A percentile compares a stretch with the other conserved stretches of the same genome.
Conservation (phyloP, 2,113 vertebrate genomes). For the Heterochromis multidens region DNA sequence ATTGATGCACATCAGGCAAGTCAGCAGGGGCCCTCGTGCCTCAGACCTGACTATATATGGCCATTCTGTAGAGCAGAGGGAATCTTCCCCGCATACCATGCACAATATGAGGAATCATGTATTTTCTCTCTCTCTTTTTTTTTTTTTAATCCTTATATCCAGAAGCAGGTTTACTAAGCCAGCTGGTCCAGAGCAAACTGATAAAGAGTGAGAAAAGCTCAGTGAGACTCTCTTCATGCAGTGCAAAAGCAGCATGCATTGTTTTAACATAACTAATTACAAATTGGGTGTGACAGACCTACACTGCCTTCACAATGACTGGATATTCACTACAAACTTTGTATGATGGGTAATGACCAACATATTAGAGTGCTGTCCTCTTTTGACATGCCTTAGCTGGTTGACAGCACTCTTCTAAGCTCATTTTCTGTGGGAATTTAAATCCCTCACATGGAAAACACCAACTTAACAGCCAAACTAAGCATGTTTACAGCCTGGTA, state of each 20-base stretch:
- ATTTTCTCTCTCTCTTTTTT: neutral
- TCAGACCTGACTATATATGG: conserved; percentile 53
- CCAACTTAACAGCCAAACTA: neutral
- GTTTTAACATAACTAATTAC: neutral
- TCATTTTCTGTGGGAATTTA: neutral
- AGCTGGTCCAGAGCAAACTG: conserved; percentile 36
- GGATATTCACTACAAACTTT: neutral
- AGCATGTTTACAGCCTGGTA: neutral
- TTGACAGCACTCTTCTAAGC: neutral
- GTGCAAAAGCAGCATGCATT: neutral
- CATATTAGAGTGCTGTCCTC: neutral
- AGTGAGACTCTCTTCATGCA: neutral
- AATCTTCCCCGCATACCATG: conserved; percentile 25
- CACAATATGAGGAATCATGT: conserved; percentile 30
- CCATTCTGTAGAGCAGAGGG: conserved; percentile 1
- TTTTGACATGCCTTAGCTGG: neutral
- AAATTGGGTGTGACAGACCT: neutral
- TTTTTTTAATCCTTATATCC: neutral
- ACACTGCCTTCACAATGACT: neutral
- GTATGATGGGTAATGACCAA: neutral
- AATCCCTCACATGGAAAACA: neutral
- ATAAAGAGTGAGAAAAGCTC: conserved; percentile 15
- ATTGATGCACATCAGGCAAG: conserved; percentile 13
- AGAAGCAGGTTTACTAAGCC: conserved; percentile 1
- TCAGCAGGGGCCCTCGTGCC: neutral